Conservation (phyloP, 2,888 invertebrate species). For the Sarcophaga caerulescens region DNA sequence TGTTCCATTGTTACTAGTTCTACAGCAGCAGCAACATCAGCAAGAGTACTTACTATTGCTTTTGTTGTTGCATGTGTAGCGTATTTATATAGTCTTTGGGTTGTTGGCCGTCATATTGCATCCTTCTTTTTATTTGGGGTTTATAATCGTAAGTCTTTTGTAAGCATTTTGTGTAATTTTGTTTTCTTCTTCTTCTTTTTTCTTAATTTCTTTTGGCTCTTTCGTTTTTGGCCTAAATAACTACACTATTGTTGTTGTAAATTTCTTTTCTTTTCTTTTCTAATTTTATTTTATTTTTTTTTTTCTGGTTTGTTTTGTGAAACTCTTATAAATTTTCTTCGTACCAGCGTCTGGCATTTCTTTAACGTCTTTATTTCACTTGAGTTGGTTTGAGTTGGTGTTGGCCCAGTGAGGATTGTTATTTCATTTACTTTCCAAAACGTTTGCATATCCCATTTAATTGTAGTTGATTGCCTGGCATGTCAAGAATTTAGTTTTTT, state of each 20-base stretch:
- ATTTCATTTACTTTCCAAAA: slow-evolving; percentile 12
- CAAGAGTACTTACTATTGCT: slow-evolving; percentile 1
- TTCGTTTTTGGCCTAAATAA: slow-evolving; percentile 52
- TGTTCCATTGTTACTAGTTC: not conserved
- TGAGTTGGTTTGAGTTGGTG: slow-evolving; percentile 32
- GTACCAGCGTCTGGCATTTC: slow-evolving; percentile 28
- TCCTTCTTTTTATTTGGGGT: slow-evolving; percentile 27
- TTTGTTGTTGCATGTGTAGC: not conserved
- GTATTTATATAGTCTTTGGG: slow-evolving; percentile 9
- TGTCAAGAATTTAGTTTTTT: slow-evolving; percentile 20
- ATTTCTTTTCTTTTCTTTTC: slow-evolving; percentile 11
- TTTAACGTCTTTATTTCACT: slow-evolving; percentile 44
- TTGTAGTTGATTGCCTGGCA: slow-evolving; percentile 36
- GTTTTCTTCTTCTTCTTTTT: not conserved
- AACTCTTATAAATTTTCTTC: slow-evolving; percentile 30
- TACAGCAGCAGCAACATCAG: not conserved
- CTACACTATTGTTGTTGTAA: slow-evolving; percentile 34
- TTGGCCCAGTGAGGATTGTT: not conserved
- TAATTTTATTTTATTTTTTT: too few relatives aligned
- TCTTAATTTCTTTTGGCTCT: not conserved
- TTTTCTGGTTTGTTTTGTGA: slow-evolving; percentile 10
- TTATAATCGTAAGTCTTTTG: slow-evolving; percentile 14
- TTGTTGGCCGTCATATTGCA: slow-evolving; percentile 56
- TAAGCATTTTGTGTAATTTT: not conserved
- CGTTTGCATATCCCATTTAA: slow-evolving; percentile 39